A percentile compares a stretch with the other conserved stretches of the same genome.
phyloP scores from a whole-genome alignment of 2,113 vertebrate genomes.

The Coptodon bakossiorum region DNA sequence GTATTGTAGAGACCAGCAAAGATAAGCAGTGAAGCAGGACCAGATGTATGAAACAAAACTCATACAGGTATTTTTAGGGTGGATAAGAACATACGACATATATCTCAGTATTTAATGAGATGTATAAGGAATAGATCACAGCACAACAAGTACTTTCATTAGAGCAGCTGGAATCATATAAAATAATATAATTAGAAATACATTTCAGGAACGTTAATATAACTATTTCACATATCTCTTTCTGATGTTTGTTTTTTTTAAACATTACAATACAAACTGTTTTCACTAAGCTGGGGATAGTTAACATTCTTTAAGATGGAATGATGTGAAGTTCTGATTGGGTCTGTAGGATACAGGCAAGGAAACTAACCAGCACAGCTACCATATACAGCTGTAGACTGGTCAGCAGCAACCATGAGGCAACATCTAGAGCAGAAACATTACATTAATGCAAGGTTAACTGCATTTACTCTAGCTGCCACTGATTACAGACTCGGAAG shows the following conservation, averaged over 20 bases:
- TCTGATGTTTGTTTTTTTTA: not conserved
- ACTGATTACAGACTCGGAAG: not conserved
- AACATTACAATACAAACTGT: not conserved
- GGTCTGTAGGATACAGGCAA: not conserved
- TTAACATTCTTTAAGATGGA: not conserved
- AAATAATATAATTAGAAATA: fast-evolving
- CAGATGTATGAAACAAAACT: not conserved
- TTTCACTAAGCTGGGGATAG: not conserved
- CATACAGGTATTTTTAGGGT: not conserved
- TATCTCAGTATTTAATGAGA: not conserved
- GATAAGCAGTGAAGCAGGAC: not conserved
- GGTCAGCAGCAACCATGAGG: not conserved
- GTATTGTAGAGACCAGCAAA: not conserved
- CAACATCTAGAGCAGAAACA: not conserved
- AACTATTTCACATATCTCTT: not conserved
- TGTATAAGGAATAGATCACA: not conserved
- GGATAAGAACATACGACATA: not conserved
- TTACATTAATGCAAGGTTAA: not conserved
- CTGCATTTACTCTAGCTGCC: not conserved
- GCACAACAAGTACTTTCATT: not conserved
- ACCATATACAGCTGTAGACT: not conserved
- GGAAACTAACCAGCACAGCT: not conserved
- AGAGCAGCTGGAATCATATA: not conserved
- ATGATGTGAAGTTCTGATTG: not conserved
- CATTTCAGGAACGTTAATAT: not conserved